phyloP scores from a whole-genome alignment of 2,888 invertebrate species.

The Eustalomyia histrio region DNA sequence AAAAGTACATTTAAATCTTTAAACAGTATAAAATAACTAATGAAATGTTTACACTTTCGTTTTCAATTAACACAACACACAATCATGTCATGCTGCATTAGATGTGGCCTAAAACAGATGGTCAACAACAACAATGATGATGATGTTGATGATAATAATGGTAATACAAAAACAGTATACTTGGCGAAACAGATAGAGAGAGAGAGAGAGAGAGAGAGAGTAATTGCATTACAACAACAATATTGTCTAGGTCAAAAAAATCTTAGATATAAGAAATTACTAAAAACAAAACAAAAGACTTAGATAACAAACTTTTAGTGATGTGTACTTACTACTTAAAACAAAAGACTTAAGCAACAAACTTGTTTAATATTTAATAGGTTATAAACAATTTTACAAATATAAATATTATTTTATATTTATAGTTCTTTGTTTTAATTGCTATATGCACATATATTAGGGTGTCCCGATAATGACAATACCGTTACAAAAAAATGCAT shows the following conservation, averaged over 20 bases:
- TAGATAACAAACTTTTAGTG: constrained; percentile 18
- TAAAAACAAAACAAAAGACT: constrained; percentile 27
- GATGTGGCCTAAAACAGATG: constrained; percentile 54
- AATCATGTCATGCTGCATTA: constrained; percentile 54
- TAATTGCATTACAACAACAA: constrained; percentile 16
- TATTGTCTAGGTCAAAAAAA: background rate
- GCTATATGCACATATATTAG: too few relatives aligned
- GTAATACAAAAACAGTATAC: background rate
- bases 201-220: too few relatives aligned
- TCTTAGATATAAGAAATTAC: background rate
- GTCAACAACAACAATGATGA: constrained; percentile 19
- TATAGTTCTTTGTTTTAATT: too few relatives aligned
- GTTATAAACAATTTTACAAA: too few relatives aligned
- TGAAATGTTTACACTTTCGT: constrained; percentile 66
- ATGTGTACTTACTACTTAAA: background rate
- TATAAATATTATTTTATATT: too few relatives aligned
- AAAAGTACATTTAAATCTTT: constrained; percentile 5
- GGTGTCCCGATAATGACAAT: too few relatives aligned
- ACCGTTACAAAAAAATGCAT: too few relatives aligned
- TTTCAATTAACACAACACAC: constrained; percentile 64
- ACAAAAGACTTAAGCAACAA: constrained; percentile 32
- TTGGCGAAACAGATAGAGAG: too few relatives aligned
- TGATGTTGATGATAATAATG: background rate
- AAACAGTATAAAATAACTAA: constrained; percentile 39
- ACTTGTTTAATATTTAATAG: background rate